These are phyloP conservation scores for Glyptemys insculpta DNA, from an alignment of 2,797 vertebrate species.

Conservation along the genomic window DNA sequence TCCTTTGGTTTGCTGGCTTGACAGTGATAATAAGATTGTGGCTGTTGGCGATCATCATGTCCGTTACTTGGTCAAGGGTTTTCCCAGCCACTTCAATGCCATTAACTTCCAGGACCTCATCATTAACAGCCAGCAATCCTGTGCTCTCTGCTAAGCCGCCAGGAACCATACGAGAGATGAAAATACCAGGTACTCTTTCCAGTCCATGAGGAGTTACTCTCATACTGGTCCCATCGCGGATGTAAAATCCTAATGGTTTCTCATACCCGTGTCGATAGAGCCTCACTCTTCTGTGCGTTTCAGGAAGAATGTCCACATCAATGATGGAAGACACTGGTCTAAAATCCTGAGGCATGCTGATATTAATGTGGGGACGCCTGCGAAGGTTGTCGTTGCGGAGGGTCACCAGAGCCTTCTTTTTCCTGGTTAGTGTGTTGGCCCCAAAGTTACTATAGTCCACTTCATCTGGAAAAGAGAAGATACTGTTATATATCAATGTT, in stretches of 20 bases:
- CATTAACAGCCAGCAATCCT: slow-evolving; percentile 95
- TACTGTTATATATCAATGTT: background rate
- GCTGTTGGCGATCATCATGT: slow-evolving; percentile 99
- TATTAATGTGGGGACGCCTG: slow-evolving; percentile 93
- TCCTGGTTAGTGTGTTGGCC: slow-evolving; percentile 91
- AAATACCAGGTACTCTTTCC: slow-evolving; percentile 98
- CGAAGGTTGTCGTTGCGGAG: slow-evolving; percentile 93
- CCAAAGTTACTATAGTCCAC: slow-evolving; percentile 93
- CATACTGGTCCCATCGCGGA: slow-evolving; percentile 94
- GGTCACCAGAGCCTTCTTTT: slow-evolving; percentile 91
- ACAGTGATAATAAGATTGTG: slow-evolving; percentile 98
- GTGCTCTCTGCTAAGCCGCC: slow-evolving; percentile 97
- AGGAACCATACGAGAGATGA: slow-evolving; percentile 97
- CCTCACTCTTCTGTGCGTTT: slow-evolving; percentile 94
- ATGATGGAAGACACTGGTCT: slow-evolving; percentile 98
- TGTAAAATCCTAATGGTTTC: slow-evolving; percentile 97
- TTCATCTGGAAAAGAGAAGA: slow-evolving; percentile 89
- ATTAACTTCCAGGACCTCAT: slow-evolving; percentile 98
- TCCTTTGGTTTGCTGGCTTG: slow-evolving; percentile 98
- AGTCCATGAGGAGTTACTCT: slow-evolving; percentile 95
- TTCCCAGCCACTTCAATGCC: slow-evolving; percentile 98
- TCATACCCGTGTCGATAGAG: slow-evolving; percentile 95
- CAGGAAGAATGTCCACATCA: slow-evolving; percentile 97
- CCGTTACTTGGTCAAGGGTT: slow-evolving; percentile 97
- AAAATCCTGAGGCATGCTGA: slow-evolving; percentile 97